Conservation (phyloP, 2,797 vertebrate genomes). For the Setipinna tenuifilis region DNA sequence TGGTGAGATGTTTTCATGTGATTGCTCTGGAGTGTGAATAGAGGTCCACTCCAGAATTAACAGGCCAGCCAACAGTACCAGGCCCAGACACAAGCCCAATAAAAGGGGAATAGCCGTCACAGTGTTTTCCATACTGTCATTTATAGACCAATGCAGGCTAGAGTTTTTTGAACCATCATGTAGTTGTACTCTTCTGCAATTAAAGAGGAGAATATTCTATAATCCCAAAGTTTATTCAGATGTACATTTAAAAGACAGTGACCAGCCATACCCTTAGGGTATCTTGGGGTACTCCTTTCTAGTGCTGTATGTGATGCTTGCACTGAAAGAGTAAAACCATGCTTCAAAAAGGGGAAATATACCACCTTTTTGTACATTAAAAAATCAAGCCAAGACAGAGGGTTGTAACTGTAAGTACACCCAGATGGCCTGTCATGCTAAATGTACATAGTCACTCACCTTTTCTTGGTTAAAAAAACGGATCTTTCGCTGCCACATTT, state of each 20-base stretch:
- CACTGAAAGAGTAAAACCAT: background rate
- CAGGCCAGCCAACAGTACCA: background rate
- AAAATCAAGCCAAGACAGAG: background rate
- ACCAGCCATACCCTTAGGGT: background rate
- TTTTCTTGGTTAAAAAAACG: background rate
- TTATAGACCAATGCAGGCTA: slow-evolving; percentile 7
- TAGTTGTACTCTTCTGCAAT: background rate
- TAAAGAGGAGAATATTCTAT: background rate
- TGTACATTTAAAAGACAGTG: background rate
- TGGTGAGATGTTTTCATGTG: background rate
- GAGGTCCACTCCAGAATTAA: background rate
- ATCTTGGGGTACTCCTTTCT: background rate
- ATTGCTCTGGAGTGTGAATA: background rate
- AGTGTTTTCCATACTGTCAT: slow-evolving; percentile 11
- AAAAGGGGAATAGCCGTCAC: background rate
- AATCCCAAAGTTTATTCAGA: background rate
- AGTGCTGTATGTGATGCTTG: background rate
- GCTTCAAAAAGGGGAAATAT: background rate
- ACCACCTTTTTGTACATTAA: background rate
- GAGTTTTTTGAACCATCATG: background rate
- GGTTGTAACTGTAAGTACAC: background rate
- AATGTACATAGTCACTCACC: background rate
- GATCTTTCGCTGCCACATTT: background rate
- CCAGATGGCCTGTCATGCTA: background rate
- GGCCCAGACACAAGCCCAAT: background rate